phyloP scores from a whole-genome alignment of 1,140 invertebrate genomes.

The Agrilus planipennis region DNA sequence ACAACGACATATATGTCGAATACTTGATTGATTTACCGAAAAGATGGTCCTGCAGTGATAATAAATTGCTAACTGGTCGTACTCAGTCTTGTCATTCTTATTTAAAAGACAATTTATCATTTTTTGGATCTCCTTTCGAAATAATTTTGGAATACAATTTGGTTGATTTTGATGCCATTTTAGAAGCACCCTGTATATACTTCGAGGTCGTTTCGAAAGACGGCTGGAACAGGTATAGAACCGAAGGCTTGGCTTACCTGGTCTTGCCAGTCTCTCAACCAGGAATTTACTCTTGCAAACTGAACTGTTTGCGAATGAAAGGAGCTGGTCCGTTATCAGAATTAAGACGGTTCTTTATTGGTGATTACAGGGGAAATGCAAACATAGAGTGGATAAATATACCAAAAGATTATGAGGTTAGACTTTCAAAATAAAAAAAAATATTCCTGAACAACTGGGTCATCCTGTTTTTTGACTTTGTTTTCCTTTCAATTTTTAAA shows the following conservation, averaged over 20 bases:
- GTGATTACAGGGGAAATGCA: slow-evolving; percentile 24
- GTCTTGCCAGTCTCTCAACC: slow-evolving; percentile 20
- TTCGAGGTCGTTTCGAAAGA: slow-evolving; percentile 28
- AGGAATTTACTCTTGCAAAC: slow-evolving; percentile 16
- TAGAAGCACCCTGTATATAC: slow-evolving; percentile 22
- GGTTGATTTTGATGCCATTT: slow-evolving; percentile 10
- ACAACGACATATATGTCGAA: slow-evolving; percentile 21
- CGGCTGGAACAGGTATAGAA: slow-evolving; percentile 22
- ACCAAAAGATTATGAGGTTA: slow-evolving; percentile 19
- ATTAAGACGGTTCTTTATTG: slow-evolving; percentile 26
- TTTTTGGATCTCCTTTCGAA: slow-evolving; percentile 23
- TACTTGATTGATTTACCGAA: slow-evolving; percentile 25
- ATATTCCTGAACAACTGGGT: too few relatives aligned
- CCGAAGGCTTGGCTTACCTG: slow-evolving; percentile 26
- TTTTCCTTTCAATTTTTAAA: too few relatives aligned
- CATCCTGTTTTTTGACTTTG: too few relatives aligned
- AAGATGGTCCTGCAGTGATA: slow-evolving; percentile 16
- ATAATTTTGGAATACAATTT: slow-evolving; percentile 21
- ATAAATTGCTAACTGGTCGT: slow-evolving; percentile 13
- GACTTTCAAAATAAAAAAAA: not conserved
- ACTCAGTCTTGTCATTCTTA: slow-evolving; percentile 20
- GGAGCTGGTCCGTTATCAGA: slow-evolving; percentile 11
- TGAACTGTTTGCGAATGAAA: slow-evolving; percentile 23
- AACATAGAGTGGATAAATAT: slow-evolving; percentile 23
- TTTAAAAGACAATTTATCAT: slow-evolving; percentile 11